These are phyloP conservation scores for Aptenodytes forsteri DNA, from an alignment of 2,113 vertebrate genomes.

Conservation along the genomic window DNA sequence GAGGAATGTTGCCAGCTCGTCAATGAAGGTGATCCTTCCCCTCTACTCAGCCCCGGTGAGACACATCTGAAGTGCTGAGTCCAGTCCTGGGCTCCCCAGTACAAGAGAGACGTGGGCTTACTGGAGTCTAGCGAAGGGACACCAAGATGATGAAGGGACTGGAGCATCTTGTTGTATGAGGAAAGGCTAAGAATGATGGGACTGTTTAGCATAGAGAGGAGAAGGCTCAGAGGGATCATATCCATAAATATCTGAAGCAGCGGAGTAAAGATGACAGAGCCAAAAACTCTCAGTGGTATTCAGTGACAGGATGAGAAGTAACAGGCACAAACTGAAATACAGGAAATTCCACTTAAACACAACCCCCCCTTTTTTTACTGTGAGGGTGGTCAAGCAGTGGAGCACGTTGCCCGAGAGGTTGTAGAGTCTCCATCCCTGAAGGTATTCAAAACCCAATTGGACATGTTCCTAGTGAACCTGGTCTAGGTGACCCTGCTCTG, in stretches of 20 bases:
- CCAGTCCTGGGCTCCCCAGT: neutral
- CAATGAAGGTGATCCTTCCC: neutral
- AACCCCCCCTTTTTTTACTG: accelerated
- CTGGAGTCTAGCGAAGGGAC: neutral
- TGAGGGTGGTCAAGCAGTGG: neutral
- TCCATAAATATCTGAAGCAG: neutral
- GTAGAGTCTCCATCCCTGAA: neutral
- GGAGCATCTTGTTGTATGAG: neutral
- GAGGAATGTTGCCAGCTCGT: neutral
- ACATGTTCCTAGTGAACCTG: neutral
- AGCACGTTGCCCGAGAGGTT: neutral
- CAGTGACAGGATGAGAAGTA: neutral
- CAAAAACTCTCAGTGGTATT: neutral
- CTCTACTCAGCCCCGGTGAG: neutral
- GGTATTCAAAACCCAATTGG: neutral
- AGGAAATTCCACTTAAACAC: neutral
- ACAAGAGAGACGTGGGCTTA: neutral
- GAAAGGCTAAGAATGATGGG: neutral
- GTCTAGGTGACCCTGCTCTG: neutral
- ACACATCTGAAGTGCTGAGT: neutral
- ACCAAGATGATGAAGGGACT: neutral
- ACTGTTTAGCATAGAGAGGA: neutral
- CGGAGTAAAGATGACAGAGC: neutral
- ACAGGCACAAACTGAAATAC: neutral
- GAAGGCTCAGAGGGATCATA: neutral